Percentiles rank a stretch among this genome's conserved stretches.
These are phyloP conservation scores for Xenopus tropicalis DNA, from an alignment of 2,113 vertebrate species.

Conservation along the genomic window UCB_Xtro_10.0 CM004447.2:10423501-10424000, in stretches of 20 bases:
- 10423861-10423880: no score
- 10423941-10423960: no score
- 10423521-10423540: slow-evolving; percentile 60
- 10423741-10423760: slow-evolving; percentile 58
- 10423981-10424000: no score
- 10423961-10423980: no score
- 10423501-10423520: slow-evolving; percentile 76
- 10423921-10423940: no score
- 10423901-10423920: not conserved
- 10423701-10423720: slow-evolving; percentile 76
- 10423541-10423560: slow-evolving; percentile 75
- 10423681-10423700: slow-evolving; percentile 87
- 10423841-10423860: no score
- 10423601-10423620: slow-evolving; percentile 62
- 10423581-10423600: slow-evolving; percentile 65
- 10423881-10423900: slow-evolving; percentile 30
- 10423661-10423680: slow-evolving; percentile 64
- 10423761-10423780: slow-evolving; percentile 70
- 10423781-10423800: slow-evolving; percentile 63
- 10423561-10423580: slow-evolving; percentile 78
- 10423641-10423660: slow-evolving; percentile 53
- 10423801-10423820: slow-evolving; percentile 56
- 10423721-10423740: slow-evolving; percentile 92
- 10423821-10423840: slow-evolving; percentile 51
- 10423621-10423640: slow-evolving; percentile 57